A percentile compares a stretch with the other conserved stretches of the same genome.
Evolutionary conservation across 1,140 invertebrate genomes (phyloP).

Genomic region (Andrena cerasifolii): DNA sequence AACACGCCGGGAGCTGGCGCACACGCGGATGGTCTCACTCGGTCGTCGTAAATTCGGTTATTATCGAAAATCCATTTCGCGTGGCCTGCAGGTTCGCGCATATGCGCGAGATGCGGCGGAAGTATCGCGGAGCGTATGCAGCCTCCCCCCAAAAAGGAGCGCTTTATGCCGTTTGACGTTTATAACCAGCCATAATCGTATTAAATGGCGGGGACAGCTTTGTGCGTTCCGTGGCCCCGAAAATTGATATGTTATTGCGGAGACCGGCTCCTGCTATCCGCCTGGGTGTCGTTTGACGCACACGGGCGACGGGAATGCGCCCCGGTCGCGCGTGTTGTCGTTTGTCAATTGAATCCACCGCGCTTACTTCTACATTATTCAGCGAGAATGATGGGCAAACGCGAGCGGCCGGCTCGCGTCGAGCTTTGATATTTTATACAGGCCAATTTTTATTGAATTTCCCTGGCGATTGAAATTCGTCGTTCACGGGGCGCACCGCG

Average conservation of each 20-base stretch:
- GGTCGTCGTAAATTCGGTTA: constrained; percentile 48
- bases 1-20: constrained; percentile 34
- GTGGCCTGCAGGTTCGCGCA: not conserved
- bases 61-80: constrained; percentile 52
- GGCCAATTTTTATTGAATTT: too few species aligned
- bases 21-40: constrained; percentile 7
- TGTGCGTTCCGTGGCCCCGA: not conserved
- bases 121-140: not conserved
- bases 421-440: too few species aligned
- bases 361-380: not conserved
- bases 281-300: not conserved
- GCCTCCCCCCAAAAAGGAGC: constrained; percentile 33
- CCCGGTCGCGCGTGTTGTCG: not conserved
- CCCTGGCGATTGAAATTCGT: too few species aligned
- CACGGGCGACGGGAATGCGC: too few species aligned
- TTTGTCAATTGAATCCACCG: not conserved
- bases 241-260: constrained; percentile 14
- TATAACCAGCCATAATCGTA: constrained; percentile 37
- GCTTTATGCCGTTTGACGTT: constrained; percentile 42
- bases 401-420: too few species aligned
- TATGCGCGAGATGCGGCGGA: not conserved
- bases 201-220: constrained; percentile 42
- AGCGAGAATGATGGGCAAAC: too few species aligned
- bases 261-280: not conserved
- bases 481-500: too few species aligned